Evolutionary conservation across 2,888 invertebrate species (phyloP), one percentile per base, ranked within the genome.

Genomic region (Escarpia spicata): DNA sequence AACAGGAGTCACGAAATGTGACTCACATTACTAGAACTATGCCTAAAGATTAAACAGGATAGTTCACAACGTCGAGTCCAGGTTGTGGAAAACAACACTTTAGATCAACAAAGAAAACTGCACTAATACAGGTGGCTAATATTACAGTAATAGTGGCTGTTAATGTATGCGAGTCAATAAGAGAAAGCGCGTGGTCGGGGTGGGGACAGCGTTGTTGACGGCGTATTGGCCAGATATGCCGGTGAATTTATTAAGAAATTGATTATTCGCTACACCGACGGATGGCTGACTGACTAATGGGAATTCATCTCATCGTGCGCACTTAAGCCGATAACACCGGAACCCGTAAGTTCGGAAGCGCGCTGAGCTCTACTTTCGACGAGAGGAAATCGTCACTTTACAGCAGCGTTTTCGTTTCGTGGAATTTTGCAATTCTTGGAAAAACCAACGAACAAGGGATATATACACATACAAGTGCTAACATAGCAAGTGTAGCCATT

Each of bases 241-340:
- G 75, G 75, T 75, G 75, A 19, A 75, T 75, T 75, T 75, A 75
- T 75, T 75, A 75, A 26, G 75, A 75, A 75, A 75, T 75, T 75
- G 75, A 75, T 75, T 75, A 75, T 75, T 75, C 75, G 75, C 75
- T n/a, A 75, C 75, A 75, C 75, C 3, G 75, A 75, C n/a, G 75
- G 75, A 75, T 75, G 75, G 75, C 75, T 75, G 75, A 75, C 75
- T 75, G 75, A 15, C 75, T 75, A 75, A 75, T 75, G 75, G 75
- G 6, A 75, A 75, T 26, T 19, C n/a, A 3, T 75, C 75, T 75
- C 75, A 75, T 75, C 75, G 15, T 26, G 75, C 75, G 75, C 75
- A 75, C 75, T 75, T 75, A 75, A 75, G 75, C 75, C 75, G 26
- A 75, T 75, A 75, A 26, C 26, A 75, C 75, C 75, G 75, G 75